Percentiles rank a stretch among this genome's conserved stretches.
phyloP scores from a whole-genome alignment of 2,888 invertebrate genomes.

The Morinoia aosen region DNA sequence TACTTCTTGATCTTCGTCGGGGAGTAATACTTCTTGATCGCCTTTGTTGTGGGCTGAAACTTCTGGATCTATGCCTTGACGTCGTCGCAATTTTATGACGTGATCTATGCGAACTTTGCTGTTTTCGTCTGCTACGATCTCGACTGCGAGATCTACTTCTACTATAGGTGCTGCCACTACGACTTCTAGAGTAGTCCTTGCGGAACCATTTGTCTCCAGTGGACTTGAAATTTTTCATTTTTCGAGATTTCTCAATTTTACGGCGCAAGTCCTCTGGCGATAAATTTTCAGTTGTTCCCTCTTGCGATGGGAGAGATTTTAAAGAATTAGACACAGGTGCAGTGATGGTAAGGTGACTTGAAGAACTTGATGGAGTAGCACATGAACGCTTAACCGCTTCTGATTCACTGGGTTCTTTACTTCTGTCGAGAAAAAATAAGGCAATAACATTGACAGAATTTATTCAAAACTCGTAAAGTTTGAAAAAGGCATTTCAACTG shows the following conservation, averaged over 20 bases:
- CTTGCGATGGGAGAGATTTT: neutral
- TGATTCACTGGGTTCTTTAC: too few species aligned
- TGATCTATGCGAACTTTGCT: neutral
- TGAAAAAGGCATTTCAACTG: too few species aligned
- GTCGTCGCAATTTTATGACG: neutral
- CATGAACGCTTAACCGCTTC: too few species aligned
- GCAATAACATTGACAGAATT: too few species aligned
- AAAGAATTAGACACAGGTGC: neutral
- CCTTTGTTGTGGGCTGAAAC: neutral
- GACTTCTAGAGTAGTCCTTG: neutral
- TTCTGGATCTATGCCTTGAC: neutral
- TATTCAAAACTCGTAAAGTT: too few species aligned
- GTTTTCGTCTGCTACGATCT: neutral
- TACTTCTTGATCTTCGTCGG: neutral
- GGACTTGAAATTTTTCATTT: neutral
- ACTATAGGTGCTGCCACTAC: neutral
- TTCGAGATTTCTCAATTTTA: neutral
- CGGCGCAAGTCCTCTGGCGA: neutral
- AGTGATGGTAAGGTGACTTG: neutral
- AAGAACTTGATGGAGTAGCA: neutral
- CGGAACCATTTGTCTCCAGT: neutral
- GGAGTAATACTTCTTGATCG: conserved; percentile 2
- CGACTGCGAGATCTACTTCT: neutral
- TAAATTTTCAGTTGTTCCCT: neutral
- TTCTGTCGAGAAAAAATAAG: neutral